A percentile compares a stretch with the other conserved stretches of the same genome.
These are phyloP conservation scores for Drosophila koepferae DNA, from an alignment of 2,888 invertebrate genomes.

Conservation along the genomic window DNA sequence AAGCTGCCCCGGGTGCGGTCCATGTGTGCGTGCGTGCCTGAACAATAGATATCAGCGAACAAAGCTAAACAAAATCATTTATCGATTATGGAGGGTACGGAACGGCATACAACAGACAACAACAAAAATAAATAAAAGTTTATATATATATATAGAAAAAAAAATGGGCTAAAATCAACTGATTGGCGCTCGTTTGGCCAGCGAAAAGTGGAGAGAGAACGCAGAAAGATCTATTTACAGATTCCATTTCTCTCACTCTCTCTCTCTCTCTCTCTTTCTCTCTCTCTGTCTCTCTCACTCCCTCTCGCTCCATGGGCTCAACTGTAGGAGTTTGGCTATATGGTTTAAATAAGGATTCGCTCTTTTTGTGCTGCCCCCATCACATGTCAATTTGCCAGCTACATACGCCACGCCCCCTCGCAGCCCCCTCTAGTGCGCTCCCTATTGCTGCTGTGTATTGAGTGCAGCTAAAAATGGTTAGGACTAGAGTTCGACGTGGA, in stretches of 20 bases:
- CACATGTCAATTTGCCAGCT: slow-evolving; percentile 58
- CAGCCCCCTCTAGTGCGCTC: too few species aligned
- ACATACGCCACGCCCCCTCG: background rate
- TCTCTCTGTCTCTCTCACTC: background rate
- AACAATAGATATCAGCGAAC: slow-evolving; percentile 46
- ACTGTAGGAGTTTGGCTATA: slow-evolving; percentile 27
- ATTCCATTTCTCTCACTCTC: slow-evolving; percentile 1
- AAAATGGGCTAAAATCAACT: slow-evolving; percentile 26
- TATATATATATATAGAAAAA: background rate
- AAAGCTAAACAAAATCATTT: slow-evolving; percentile 74
- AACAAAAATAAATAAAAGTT: background rate
- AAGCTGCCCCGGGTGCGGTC: slow-evolving; percentile 26
- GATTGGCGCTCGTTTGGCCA: slow-evolving; percentile 42
- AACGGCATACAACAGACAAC: slow-evolving; percentile 1
- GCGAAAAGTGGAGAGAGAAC: slow-evolving; percentile 37
- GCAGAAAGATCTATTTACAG: slow-evolving; percentile 44
- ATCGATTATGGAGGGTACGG: slow-evolving; percentile 59
- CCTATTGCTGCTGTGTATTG: background rate
- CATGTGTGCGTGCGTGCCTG: slow-evolving; percentile 24
- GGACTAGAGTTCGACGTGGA: background rate
- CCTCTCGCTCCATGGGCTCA: slow-evolving; percentile 31
- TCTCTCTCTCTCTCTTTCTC: background rate
- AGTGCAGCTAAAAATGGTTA: background rate
- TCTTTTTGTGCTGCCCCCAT: slow-evolving; percentile 37
- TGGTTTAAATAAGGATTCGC: slow-evolving; percentile 46